Percentiles rank a stretch among this genome's conserved stretches.
Evolutionary conservation across 2,113 vertebrate species (phyloP).

Genomic region (Malurus melanocephalus): DNA sequence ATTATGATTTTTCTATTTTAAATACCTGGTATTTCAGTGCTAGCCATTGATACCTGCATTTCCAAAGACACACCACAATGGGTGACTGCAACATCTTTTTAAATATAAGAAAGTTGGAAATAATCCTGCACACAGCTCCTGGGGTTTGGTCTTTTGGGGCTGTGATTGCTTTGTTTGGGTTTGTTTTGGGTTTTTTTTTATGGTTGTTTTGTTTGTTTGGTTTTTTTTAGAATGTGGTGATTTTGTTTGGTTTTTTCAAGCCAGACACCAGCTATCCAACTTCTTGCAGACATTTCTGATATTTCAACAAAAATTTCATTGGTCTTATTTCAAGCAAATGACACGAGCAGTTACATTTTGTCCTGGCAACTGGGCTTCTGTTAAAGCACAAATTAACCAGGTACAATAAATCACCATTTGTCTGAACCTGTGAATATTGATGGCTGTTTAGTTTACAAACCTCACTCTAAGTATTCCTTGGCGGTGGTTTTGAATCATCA

Average conservation of each 20-base stretch:
- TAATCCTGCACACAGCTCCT: background rate
- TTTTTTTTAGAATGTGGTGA: background rate
- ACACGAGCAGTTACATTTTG: background rate
- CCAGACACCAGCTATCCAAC: background rate
- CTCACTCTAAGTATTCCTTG: background rate
- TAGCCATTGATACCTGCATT: background rate
- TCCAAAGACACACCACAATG: background rate
- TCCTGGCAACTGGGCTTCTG: background rate
- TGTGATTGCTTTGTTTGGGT: background rate
- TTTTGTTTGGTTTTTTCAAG: background rate
- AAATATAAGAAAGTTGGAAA: background rate
- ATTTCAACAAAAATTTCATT: background rate
- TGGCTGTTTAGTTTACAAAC: background rate
- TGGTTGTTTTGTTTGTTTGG: too few species aligned
- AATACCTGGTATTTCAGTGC: background rate
- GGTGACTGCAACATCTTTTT: background rate
- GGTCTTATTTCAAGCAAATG: background rate
- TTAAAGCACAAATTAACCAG: background rate
- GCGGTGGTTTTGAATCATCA: background rate
- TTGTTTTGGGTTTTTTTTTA: background rate
- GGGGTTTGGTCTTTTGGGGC: background rate
- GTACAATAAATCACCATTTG: background rate
- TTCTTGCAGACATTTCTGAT: background rate
- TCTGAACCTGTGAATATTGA: slow-evolving; percentile 9
- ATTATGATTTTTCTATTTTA: background rate